Evolutionary conservation across 1,140 invertebrate species (phyloP).

Genomic region (Nymphalis io): DNA sequence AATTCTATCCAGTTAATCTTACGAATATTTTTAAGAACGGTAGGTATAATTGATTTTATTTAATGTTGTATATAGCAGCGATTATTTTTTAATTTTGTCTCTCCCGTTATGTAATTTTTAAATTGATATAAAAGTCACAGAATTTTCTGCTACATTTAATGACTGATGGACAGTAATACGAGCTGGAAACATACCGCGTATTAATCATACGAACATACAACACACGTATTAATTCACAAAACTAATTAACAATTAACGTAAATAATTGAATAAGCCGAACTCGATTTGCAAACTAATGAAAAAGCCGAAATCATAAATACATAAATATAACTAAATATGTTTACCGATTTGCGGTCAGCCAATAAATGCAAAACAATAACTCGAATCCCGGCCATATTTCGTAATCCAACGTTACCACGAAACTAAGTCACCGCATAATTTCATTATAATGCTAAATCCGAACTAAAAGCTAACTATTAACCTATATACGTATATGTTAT

Average conservation of each 20-base stretch:
- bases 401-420: constrained; percentile 28
- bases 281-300: constrained; percentile 3
- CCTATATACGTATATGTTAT: neutral
- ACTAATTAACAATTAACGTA: neutral
- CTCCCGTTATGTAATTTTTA: too few species aligned
- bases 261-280: neutral
- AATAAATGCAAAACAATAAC: constrained; percentile 35
- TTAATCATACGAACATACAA: neutral
- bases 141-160: too few species aligned
- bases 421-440: constrained; percentile 44
- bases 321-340: neutral
- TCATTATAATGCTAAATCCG: constrained; percentile 45
- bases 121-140: too few species aligned
- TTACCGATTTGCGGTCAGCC: constrained; percentile 19
- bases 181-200: too few species aligned
- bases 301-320: constrained; percentile 10
- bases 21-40: too few species aligned
- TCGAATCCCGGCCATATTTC: constrained; percentile 22
- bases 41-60: too few species aligned
- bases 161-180: too few species aligned
- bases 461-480: constrained; percentile 41
- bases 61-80: too few species aligned
- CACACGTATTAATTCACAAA: neutral
- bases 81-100: too few species aligned
- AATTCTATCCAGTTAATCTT: too few species aligned